A percentile compares a stretch with the other conserved stretches of the same genome.
Conservation (phyloP, 1,140 invertebrate genomes). For the Brachionus koreanus region DNA sequence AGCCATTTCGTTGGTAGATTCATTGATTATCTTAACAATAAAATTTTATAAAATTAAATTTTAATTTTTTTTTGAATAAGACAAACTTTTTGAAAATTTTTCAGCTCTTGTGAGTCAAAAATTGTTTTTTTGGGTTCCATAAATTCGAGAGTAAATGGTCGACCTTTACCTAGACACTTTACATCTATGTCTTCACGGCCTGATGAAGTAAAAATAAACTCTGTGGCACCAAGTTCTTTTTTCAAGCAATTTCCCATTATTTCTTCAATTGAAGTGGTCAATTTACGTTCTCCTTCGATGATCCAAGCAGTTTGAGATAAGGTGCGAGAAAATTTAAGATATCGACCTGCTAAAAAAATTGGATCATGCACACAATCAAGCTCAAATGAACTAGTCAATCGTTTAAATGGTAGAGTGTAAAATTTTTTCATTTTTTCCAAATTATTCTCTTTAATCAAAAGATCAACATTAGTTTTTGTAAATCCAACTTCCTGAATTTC, state of each 20-base stretch:
- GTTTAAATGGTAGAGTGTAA: slow-evolving; percentile 2
- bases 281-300: slow-evolving; percentile 72
- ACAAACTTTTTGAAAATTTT: slow-evolving; percentile 47
- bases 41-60: not conserved
- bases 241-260: slow-evolving; percentile 67
- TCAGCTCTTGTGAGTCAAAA: slow-evolving; percentile 46
- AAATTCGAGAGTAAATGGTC: slow-evolving; percentile 81
- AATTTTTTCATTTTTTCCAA: slow-evolving; percentile 36
- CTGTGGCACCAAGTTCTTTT: slow-evolving; percentile 56
- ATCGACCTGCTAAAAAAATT: slow-evolving; percentile 60
- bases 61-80: slow-evolving; percentile 52
- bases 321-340: slow-evolving; percentile 78
- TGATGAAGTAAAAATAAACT: slow-evolving; percentile 74
- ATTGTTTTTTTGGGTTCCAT: slow-evolving; percentile 65
- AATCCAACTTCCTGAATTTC: slow-evolving; percentile 38
- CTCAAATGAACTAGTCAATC: not conserved
- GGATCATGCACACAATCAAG: slow-evolving; percentile 38
- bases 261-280: slow-evolving; percentile 84
- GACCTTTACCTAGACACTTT: slow-evolving; percentile 70
- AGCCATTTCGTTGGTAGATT: slow-evolving; percentile 59
- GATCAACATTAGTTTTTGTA: slow-evolving; percentile 22
- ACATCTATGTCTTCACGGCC: slow-evolving; percentile 93
- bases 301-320: slow-evolving; percentile 92
- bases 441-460: not conserved
- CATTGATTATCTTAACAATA: slow-evolving; percentile 61